phyloP scores from a whole-genome alignment of 2,113 vertebrate species.

The Prochilodus magdalenae region DNA sequence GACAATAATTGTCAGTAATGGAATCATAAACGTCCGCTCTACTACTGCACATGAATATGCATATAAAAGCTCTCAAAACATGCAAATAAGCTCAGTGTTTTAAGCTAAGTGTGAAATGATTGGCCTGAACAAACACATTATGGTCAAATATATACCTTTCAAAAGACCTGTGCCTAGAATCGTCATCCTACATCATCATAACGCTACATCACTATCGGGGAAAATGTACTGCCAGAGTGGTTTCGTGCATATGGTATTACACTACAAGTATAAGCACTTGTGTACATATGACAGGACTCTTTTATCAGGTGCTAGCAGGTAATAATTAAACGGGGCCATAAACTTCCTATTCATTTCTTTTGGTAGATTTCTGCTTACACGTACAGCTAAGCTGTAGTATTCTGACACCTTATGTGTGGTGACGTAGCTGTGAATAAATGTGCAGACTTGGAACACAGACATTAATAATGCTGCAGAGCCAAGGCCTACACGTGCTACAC shows the following conservation, averaged over 20 bases:
- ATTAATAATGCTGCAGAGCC: not conserved
- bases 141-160: not conserved
- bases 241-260: not conserved
- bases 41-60: too few species aligned
- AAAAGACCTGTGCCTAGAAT: not conserved
- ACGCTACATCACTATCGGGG: not conserved
- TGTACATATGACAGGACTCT: not conserved
- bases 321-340: not conserved
- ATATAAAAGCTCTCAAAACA: too few species aligned
- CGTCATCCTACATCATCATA: not conserved
- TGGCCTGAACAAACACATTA: not conserved
- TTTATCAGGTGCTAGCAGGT: too few species aligned
- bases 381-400: not conserved
- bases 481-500: not conserved
- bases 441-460: not conserved
- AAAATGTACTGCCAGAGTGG: not conserved
- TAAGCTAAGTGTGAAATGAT: not conserved
- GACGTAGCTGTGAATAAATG: constrained; percentile 5
- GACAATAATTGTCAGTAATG: too few species aligned
- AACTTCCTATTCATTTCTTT: not conserved
- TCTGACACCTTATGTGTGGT: constrained; percentile 1
- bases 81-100: not conserved
- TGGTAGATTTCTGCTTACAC: not conserved
- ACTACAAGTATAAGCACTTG: not conserved
- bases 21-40: too few species aligned